Conservation (phyloP, 2,113 vertebrate species). For the Ailuropoda melanoleuca region DNA sequence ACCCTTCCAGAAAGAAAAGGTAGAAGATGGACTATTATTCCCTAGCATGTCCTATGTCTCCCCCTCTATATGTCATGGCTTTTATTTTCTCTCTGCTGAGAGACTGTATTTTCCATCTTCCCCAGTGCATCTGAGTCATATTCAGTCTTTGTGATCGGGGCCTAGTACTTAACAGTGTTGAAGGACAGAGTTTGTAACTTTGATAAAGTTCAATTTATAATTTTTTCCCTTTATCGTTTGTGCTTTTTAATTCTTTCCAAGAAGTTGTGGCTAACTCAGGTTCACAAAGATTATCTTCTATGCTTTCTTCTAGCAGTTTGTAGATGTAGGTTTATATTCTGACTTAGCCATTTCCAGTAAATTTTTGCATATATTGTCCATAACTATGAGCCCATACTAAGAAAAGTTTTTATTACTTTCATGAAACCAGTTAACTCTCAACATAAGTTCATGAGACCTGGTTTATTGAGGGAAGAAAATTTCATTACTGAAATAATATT, state of each 20-base stretch:
- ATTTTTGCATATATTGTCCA: not conserved
- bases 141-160: not conserved
- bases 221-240: constrained; percentile 17
- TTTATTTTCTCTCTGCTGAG: not conserved
- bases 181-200: constrained; percentile 8
- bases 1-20: not conserved
- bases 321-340: constrained; percentile 3
- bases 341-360: not conserved
- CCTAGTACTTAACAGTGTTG: not conserved
- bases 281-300: not conserved
- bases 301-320: not conserved
- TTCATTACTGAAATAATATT: constrained; percentile 27
- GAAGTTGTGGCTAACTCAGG: not conserved
- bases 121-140: not conserved
- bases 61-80: not conserved
- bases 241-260: not conserved
- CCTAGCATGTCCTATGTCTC: not conserved
- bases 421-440: not conserved
- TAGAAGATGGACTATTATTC: not conserved
- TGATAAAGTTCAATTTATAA: constrained; percentile 26
- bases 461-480: constrained; percentile 10
- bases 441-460: not conserved
- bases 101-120: not conserved
- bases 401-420: not conserved
- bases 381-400: not conserved